A percentile compares a stretch with the other conserved stretches of the same genome.
Conservation (phyloP, 2,888 invertebrate genomes). For the Rotaria magnacalcarata region DNA sequence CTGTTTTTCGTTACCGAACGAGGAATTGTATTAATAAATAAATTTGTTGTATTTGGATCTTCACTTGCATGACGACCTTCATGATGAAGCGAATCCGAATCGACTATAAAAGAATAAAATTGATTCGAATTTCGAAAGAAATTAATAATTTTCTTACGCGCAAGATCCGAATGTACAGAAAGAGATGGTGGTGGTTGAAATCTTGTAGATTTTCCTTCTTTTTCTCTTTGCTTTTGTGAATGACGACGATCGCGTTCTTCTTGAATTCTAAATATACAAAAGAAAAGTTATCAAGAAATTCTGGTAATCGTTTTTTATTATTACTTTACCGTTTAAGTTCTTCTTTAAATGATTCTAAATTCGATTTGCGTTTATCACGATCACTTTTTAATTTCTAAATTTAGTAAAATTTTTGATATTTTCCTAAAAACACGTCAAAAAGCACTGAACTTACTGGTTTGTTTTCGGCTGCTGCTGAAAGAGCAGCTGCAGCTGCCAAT, state of each 20-base stretch:
- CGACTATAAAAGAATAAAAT: slow-evolving; percentile 4
- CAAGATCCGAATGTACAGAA: background rate
- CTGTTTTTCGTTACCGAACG: slow-evolving; percentile 79
- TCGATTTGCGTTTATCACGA: slow-evolving; percentile 85
- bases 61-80: slow-evolving; percentile 62
- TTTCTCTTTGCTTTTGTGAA: slow-evolving; percentile 14
- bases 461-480: background rate
- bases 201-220: slow-evolving; percentile 34
- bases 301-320: slow-evolving; percentile 47
- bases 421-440: background rate
- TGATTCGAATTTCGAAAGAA: background rate
- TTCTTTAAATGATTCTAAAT: slow-evolving; percentile 94
- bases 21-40: slow-evolving; percentile 92
- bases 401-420: background rate
- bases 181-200: background rate
- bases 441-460: background rate
- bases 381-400: slow-evolving; percentile 66
- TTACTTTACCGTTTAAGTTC: slow-evolving; percentile 79
- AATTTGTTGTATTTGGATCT: slow-evolving; percentile 93
- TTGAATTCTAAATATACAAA: slow-evolving; percentile 44
- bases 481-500: slow-evolving; percentile 33
- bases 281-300: slow-evolving; percentile 41
- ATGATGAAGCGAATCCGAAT: slow-evolving; percentile 32
- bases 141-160: background rate
- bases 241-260: slow-evolving; percentile 43